phyloP scores from a whole-genome alignment of 2,888 invertebrate species.

The Hybos culiciformis region DNA sequence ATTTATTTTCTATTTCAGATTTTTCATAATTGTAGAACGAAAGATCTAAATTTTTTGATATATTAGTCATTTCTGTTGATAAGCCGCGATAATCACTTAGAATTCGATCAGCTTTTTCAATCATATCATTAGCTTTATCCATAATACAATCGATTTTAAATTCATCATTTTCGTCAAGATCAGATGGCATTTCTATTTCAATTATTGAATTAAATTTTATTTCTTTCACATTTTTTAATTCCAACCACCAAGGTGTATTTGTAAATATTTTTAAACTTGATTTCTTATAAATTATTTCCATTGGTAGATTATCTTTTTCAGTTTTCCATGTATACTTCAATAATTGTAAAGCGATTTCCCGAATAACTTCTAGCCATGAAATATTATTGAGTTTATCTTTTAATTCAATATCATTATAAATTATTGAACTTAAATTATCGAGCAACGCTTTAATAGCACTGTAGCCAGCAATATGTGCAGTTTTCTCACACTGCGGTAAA shows the following conservation, averaged over 20 bases:
- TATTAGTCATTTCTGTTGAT: constrained; percentile 7
- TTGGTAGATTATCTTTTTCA: constrained; percentile 14
- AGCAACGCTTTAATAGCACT: constrained; percentile 22
- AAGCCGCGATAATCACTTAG: constrained; percentile 9
- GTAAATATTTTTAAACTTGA: constrained; percentile 18
- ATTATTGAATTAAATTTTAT: constrained; percentile 13
- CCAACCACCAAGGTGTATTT: constrained; percentile 26
- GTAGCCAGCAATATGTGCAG: constrained; percentile 20
- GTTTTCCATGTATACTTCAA: constrained; percentile 13
- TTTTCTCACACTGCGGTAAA: constrained; percentile 18
- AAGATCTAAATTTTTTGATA: constrained; percentile 13
- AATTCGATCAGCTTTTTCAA: constrained; percentile 11
- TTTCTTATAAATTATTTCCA: constrained; percentile 25
- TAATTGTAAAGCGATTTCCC: constrained; percentile 20
- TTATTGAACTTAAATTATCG: constrained; percentile 15
- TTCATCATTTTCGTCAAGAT: background rate
- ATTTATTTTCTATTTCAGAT: background rate
- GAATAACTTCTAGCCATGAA: constrained; percentile 24
- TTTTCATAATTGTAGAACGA: constrained; percentile 5
- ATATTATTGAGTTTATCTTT: constrained; percentile 11
- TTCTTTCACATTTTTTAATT: constrained; percentile 16
- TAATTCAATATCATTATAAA: constrained; percentile 12
- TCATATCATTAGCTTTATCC: constrained; percentile 5
- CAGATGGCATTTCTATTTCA: background rate
- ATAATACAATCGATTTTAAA: constrained; percentile 5